Evolutionary conservation across 2,113 vertebrate genomes (phyloP).

Genomic region (Platysternon megacephalum): DNA sequence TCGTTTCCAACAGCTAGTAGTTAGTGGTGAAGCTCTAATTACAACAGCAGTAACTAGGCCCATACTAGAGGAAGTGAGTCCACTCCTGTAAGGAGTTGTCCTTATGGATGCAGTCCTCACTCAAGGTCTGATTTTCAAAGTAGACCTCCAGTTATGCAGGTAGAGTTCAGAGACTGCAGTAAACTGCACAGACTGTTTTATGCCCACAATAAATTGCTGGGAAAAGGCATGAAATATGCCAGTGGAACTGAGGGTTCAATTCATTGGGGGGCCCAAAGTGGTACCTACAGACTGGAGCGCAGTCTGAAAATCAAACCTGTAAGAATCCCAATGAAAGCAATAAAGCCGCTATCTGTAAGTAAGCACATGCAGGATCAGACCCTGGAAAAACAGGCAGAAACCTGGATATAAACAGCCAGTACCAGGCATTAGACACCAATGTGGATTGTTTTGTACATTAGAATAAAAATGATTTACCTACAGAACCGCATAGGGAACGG

Average conservation of each 20-base stretch:
- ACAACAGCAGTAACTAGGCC: background rate
- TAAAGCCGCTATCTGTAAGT: background rate
- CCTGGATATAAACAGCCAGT: background rate
- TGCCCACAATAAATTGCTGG: background rate
- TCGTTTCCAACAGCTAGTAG: background rate
- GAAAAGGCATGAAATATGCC: background rate
- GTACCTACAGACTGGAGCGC: background rate
- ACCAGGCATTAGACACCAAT: background rate
- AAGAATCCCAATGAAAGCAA: background rate
- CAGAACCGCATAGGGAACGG: background rate
- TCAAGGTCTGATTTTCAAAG: fast-evolving
- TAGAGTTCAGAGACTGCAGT: background rate
- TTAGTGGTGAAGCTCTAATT: background rate
- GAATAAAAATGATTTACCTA: background rate
- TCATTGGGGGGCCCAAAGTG: background rate
- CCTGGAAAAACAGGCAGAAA: background rate
- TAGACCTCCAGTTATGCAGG: background rate
- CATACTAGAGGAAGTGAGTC: background rate
- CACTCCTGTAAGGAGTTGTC: background rate
- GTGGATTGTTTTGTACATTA: background rate
- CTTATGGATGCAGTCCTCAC: background rate
- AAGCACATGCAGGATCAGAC: background rate
- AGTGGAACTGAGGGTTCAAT: background rate
- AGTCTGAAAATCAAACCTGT: background rate
- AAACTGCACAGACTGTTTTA: background rate